These are phyloP conservation scores for Oxytorus armatus DNA, from an alignment of 2,888 invertebrate species.

Conservation along the genomic window DNA sequence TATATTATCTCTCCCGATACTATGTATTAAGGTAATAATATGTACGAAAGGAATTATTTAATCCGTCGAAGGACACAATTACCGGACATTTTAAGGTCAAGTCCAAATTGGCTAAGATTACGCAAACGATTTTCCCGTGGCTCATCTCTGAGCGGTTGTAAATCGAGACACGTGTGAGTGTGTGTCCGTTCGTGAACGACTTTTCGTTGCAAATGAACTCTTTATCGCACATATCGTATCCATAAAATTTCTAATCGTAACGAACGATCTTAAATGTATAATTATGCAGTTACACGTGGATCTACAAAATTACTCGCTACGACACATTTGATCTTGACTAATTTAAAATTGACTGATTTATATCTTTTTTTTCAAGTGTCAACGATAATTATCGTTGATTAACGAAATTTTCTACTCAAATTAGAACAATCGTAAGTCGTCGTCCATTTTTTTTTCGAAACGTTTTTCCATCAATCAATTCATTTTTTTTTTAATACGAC, in stretches of 20 bases:
- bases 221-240: neutral
- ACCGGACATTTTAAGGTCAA: constrained; percentile 47
- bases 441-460: too few relatives aligned
- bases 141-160: neutral
- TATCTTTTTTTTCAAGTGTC: neutral
- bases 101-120: constrained; percentile 55
- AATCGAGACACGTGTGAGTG: too few relatives aligned
- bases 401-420: constrained; percentile 16
- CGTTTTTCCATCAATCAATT: too few relatives aligned
- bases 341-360: constrained; percentile 19
- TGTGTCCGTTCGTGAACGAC: neutral
- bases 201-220: constrained; percentile 15
- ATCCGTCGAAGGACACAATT: constrained; percentile 13
- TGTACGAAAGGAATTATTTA: constrained; percentile 20
- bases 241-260: constrained; percentile 41
- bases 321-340: constrained; percentile 14
- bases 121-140: constrained; percentile 35
- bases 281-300: constrained; percentile 4
- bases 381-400: neutral
- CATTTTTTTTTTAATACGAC: too few relatives aligned
- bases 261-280: constrained; percentile 30
- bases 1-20: neutral
- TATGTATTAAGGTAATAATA: constrained; percentile 16
- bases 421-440: too few relatives aligned
- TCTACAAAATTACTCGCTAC: constrained; percentile 1